Base-by-base conservation (phyloP, 1,140 invertebrate genomes). In the Drosophila teissieri region DNA sequence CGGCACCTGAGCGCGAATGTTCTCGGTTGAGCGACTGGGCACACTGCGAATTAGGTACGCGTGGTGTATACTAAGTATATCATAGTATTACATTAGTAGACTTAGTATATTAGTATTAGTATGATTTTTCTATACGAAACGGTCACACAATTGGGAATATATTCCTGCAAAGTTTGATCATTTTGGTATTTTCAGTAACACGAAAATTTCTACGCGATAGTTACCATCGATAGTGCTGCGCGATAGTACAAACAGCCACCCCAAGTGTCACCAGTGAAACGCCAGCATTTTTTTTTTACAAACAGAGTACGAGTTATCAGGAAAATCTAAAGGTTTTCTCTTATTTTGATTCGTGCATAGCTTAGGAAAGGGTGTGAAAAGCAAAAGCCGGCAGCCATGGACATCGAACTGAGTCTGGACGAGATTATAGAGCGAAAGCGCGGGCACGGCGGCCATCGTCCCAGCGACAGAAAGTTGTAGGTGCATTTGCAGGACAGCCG, bases 401-500 rank as follows among this genome's bases (percentile, higher is more conserved):
- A 82, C 24, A 69, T 86, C 46, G 83, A 86, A 12, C 56, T 86
- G 8, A 88, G 74, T 37, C 56, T 86, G 52, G 82, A 86, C 48
- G 82, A 86, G 54, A 86, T 86, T 34, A 86, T 86, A 27, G 83
- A 88, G 42, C 82, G 70, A 12, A 86, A 86, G 14, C 82, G 82
- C 40, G 53, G 45, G 10, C 19, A 60, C 1, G 78, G 61, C 31
- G 46, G 48, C 22, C 60, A 72, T 22, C 72, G 73, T n/a, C 14
- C 34, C 40, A 48, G 24, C 11, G 78, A 78, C 19, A 88, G 76
- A 52, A 88, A 72, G 46, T 74, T 76, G 82, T 86, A 79, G 88
- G 82, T 82, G 19, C n/a, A 3, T 17, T 15, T 36, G 22, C 17
- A 37, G 10, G 62, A 34, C 5, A 34, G 27, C 48, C 37, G 60